These are phyloP conservation scores for Leptarthrus brevirostris DNA, from an alignment of 2,888 invertebrate genomes.

Conservation along the genomic window DNA sequence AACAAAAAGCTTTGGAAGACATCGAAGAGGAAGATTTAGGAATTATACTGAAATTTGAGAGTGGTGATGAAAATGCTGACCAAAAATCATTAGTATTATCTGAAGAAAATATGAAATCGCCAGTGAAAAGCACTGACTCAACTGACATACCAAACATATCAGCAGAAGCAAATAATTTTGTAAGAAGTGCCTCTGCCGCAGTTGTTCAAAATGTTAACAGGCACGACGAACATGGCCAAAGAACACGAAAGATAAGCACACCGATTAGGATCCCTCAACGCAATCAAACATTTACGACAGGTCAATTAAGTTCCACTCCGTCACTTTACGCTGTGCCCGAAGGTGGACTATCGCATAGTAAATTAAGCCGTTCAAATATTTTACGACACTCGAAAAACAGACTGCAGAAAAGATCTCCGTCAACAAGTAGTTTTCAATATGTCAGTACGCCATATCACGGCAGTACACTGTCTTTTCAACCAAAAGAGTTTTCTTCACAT, in stretches of 20 bases:
- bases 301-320: slow-evolving; percentile 75
- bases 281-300: slow-evolving; percentile 66
- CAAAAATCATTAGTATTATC: slow-evolving; percentile 64
- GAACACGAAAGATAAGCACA: slow-evolving; percentile 73
- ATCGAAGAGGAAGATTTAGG: slow-evolving; percentile 66
- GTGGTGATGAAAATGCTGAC: slow-evolving; percentile 56
- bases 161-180: slow-evolving; percentile 67
- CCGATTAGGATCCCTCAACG: slow-evolving; percentile 69
- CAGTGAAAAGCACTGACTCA: slow-evolving; percentile 16
- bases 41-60: slow-evolving; percentile 65
- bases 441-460: slow-evolving; percentile 88
- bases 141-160: slow-evolving; percentile 59
- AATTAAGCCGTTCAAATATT: slow-evolving; percentile 60
- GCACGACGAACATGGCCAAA: slow-evolving; percentile 66
- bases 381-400: slow-evolving; percentile 67
- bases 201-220: slow-evolving; percentile 71
- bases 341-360: slow-evolving; percentile 66
- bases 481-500: slow-evolving; percentile 81
- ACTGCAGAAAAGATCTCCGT: slow-evolving; percentile 77
- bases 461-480: slow-evolving; percentile 82
- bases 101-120: slow-evolving; percentile 56
- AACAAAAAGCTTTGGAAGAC: slow-evolving; percentile 60
- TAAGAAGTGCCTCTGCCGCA: slow-evolving; percentile 78
- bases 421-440: slow-evolving; percentile 85
- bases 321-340: slow-evolving; percentile 79